Evolutionary conservation across 2,797 vertebrate species (phyloP).

Genomic region (Austrolebias charrua): DNA sequence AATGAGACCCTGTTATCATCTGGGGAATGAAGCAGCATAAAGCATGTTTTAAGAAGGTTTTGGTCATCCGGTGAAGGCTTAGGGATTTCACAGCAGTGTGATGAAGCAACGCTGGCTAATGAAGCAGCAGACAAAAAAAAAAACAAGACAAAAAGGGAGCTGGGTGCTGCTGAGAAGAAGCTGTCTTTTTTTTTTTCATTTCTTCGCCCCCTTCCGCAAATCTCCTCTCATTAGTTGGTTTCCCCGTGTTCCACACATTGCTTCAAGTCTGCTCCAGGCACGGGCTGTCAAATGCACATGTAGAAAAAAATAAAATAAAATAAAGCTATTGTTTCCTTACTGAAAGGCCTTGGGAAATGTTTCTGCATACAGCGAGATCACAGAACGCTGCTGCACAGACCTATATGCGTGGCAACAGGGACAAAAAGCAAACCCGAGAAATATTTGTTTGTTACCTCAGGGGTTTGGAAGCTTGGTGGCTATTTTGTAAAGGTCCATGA

Average conservation of each 20-base stretch:
- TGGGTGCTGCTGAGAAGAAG: conserved; percentile 21
- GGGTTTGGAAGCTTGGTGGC: conserved; percentile 10
- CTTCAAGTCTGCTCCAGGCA: conserved; percentile 67
- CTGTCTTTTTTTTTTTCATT: conserved; percentile 21
- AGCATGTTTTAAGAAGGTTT: conserved; percentile 42
- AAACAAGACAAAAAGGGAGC: conserved; percentile 46
- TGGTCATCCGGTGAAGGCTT: conserved; percentile 50
- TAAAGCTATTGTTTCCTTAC: conserved; percentile 62
- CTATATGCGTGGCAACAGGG: conserved; percentile 25
- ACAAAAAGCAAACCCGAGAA: conserved; percentile 14
- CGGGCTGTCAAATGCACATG: conserved; percentile 71
- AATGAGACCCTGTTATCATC: conserved; percentile 54
- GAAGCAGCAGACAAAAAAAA: conserved; percentile 62
- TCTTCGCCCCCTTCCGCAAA: conserved; percentile 42
- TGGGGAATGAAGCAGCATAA: conserved; percentile 38
- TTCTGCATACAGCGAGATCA: conserved; percentile 50
- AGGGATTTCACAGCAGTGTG: conserved; percentile 61
- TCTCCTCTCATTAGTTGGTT: conserved; percentile 76
- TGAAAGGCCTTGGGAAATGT: conserved; percentile 52
- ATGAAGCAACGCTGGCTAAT: conserved; percentile 70
- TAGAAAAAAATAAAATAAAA: conserved; percentile 42
- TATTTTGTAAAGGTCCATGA: conserved; percentile 12
- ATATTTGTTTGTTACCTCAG: conserved; percentile 23
- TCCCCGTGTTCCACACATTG: conserved; percentile 58
- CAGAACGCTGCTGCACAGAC: conserved; percentile 37